phyloP scores from a whole-genome alignment of 2,113 vertebrate genomes.

The Guaruba guarouba region DNA sequence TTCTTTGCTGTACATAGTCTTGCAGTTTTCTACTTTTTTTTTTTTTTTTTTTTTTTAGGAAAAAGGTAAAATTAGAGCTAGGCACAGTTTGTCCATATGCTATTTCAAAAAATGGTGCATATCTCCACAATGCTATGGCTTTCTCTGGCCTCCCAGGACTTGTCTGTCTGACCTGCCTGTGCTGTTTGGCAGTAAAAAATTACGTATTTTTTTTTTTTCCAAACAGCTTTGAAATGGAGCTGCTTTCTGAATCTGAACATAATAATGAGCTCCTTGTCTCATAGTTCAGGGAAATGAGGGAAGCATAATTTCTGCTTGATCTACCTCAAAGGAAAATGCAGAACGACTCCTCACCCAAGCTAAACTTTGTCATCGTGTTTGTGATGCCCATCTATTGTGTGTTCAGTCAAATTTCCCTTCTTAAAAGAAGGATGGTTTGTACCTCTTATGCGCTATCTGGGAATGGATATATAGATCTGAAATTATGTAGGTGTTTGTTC shows the following conservation, averaged over 20 bases:
- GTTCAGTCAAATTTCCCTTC: neutral
- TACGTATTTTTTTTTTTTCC: neutral
- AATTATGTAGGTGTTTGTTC: neutral
- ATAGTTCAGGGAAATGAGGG: neutral
- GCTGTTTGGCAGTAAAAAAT: conserved; percentile 1
- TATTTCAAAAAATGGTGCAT: neutral
- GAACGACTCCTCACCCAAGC: neutral
- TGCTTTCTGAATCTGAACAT: conserved; percentile 6
- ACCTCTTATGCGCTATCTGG: neutral
- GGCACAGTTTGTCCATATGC: neutral
- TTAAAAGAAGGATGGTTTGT: neutral
- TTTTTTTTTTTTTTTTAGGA: neutral
- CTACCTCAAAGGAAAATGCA: conserved; percentile 11
- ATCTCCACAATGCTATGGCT: neutral
- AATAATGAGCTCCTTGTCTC: neutral
- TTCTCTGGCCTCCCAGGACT: neutral
- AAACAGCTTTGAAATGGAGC: neutral
- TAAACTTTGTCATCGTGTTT: neutral
- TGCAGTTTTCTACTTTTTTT: neutral
- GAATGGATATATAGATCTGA: neutral
- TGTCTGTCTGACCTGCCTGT: neutral
- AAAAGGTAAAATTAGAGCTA: neutral
- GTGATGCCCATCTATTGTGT: neutral
- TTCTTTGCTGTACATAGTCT: neutral
- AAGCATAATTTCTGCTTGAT: neutral